Base-by-base conservation (phyloP, 2,797 vertebrate genomes). In the Thripadectes ignobilis region DNA sequence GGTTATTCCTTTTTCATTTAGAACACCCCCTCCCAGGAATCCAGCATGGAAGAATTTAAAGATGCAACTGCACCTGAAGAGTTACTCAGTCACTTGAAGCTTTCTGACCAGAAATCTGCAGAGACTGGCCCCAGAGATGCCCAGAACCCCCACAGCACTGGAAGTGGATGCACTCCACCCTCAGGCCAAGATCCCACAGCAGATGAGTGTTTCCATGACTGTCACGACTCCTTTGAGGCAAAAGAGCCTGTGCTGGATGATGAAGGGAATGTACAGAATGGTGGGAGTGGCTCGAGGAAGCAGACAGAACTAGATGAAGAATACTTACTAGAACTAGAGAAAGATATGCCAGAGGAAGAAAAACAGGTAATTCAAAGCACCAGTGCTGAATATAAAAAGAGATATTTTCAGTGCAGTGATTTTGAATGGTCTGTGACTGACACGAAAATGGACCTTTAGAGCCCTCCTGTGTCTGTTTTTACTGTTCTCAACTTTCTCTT, bases 271-370 rank as follows among this genome's bases (percentile, higher is more conserved):
- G 58, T 74, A 67, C 91, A 88, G 34, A 93, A 96, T 8, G 93
- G 95, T 20, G 93, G 90, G 5, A 98, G 97, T 84, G 59, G 98
- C 73, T 98, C 98, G 48, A 98, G 95, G 67, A 98, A 97, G 36
- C 91, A 92, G 52, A 91, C 92, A 19, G 99, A 99, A 62, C 96
- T 98, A 91, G 99, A 99, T 48, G 99, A 99, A 79, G 98, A 99
- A 32, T 98, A 98, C 76, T 97, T 99, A 90, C 92, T 97, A 94
- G 98, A 99, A 92, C 91, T 98, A 83, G 99, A 99, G 96, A 99
- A 99, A 96, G 96, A 98, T 58, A 97, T 99, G 97, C 98, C 98
- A 2, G 98, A 99, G 48, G 99, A 99, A 90, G 99, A 99, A 96
- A 99, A 98, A 92, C 98, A 99, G 99, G 99, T 99, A 98, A 98